Base-by-base conservation (phyloP, 53 echinoderm and acorn worm species). In the Actinopyga echinites region DNA sequence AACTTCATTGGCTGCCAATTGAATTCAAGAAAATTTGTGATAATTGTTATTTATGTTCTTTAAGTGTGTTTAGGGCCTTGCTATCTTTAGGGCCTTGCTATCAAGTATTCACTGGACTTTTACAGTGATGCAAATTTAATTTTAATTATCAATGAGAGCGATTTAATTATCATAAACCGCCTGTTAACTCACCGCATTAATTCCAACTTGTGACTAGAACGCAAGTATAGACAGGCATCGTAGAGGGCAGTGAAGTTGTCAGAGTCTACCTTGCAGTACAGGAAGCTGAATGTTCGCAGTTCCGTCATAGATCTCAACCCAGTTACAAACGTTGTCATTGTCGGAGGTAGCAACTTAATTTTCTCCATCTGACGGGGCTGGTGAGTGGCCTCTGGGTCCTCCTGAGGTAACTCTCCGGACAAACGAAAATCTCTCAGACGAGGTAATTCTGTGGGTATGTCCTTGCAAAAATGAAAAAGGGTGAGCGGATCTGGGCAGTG, bases 401-500 rank as follows among this genome's bases (percentile, higher is more conserved):
- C 29, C 13, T 17, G 54, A 19, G 77, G 77, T 31, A 77, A 31
- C 21, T 12, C 49, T 13, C 45, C 56, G 30, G 77, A 77, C 28
- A 77, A 54, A 11, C 77, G 77, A 5, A 77, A 77, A 77, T 77
- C 77, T 55, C 13, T 29, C 56, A 77, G 52, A 0, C 54, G 49
- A 20, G 32, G 77, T 6, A 77, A 49, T 30, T 17, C 55, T 7
- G 8, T 5, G 1, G 56, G 57, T 23, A 77, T 1, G 52, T 77
- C 77, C 32, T 77, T 77, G 26, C 56, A 55, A 31, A 1, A 20
- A 7, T 13, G 1, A 20, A 77, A 25, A 21, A 77, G 44, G 11
- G 12, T 54, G 11, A 77, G 5, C 1, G 77, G 77, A 4, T 45
- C 34, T 30, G 55, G 77, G 31, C 77, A 77, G 52, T 77, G 77